These are phyloP conservation scores for Drosophila picticornis DNA, from an alignment of 2,888 invertebrate genomes.

Conservation along the genomic window DNA sequence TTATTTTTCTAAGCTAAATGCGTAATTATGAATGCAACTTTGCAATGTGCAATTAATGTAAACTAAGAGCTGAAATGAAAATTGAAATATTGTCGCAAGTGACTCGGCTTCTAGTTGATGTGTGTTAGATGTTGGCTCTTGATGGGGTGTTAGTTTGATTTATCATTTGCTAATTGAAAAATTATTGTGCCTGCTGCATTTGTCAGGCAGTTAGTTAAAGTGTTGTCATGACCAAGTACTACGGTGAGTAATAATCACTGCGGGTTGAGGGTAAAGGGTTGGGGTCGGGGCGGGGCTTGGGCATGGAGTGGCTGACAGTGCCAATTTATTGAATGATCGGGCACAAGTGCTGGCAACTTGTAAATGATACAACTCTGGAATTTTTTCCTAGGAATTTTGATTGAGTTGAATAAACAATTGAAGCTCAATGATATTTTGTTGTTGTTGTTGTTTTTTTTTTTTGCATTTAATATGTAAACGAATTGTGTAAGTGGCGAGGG, in stretches of 20 bases:
- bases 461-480: constrained; percentile 73
- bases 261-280: neutral
- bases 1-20: constrained; percentile 28
- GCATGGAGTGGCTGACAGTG: constrained; percentile 54
- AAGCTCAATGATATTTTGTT: constrained; percentile 40
- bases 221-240: constrained; percentile 58
- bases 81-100: constrained; percentile 55
- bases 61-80: constrained; percentile 68
- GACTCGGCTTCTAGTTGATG: constrained; percentile 23
- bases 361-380: constrained; percentile 70
- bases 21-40: constrained; percentile 58
- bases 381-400: constrained; percentile 78
- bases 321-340: constrained; percentile 76
- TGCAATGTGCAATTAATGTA: constrained; percentile 45
- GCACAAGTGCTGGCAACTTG: constrained; percentile 53
- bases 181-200: constrained; percentile 72
- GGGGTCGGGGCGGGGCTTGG: neutral
- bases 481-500: constrained; percentile 66
- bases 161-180: constrained; percentile 81
- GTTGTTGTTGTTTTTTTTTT: constrained; percentile 8
- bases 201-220: constrained; percentile 77
- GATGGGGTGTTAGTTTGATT: constrained; percentile 75
- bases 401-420: constrained; percentile 76
- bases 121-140: constrained; percentile 7
- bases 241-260: constrained; percentile 11